Percentiles rank a stretch among this genome's conserved stretches.
Evolutionary conservation across 2,113 vertebrate species (phyloP).

Genomic region (human): GRCh38 chr3:98390501-98391000

Average conservation of each 20-base stretch:
- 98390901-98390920: slow-evolving; percentile 62
- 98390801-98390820: slow-evolving; percentile 27
- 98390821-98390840: slow-evolving; percentile 47
- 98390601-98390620: not conserved
- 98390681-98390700: not conserved
- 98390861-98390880: slow-evolving; percentile 61
- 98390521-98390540: not conserved
- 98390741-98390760: not conserved
- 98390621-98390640: not conserved
- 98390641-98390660: not conserved
- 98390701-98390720: not conserved
- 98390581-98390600: not conserved
- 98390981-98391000: slow-evolving; percentile 58
- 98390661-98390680: not conserved
- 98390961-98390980: slow-evolving; percentile 62
- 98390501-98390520: not conserved
- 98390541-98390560: not conserved
- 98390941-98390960: slow-evolving; percentile 56
- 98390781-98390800: slow-evolving; percentile 39
- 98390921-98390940: slow-evolving; percentile 16
- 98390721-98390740: not conserved
- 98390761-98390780: slow-evolving; percentile 41
- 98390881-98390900: slow-evolving; percentile 45
- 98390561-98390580: not conserved
- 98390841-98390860: slow-evolving; percentile 67